Percentiles rank a stretch among this genome's conserved stretches.
phyloP scores from a whole-genome alignment of 2,797 vertebrate species.

The Merluccius polli region DNA sequence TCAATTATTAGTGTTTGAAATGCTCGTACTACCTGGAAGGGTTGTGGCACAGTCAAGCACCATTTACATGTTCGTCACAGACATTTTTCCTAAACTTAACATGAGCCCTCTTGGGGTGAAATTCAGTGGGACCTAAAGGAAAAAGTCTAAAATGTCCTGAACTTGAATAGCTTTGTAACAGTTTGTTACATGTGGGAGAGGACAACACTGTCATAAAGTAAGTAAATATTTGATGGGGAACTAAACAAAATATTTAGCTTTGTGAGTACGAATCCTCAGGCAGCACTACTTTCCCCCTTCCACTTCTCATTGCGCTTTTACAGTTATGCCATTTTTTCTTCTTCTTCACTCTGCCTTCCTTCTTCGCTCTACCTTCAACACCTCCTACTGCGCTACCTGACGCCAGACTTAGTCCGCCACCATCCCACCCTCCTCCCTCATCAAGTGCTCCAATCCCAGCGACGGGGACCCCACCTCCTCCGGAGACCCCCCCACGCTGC shows the following conservation, averaged over 20 bases:
- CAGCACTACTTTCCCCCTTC: neutral
- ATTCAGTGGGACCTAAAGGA: constrained; percentile 3
- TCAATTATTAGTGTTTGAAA: neutral
- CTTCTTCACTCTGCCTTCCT: neutral
- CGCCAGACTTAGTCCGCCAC: constrained; percentile 51
- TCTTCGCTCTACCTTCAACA: neutral
- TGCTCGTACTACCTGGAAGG: neutral
- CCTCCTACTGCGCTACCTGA: constrained; percentile 24
- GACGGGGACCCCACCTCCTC: constrained; percentile 54
- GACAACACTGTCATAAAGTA: neutral
- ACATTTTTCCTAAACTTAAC: constrained; percentile 26
- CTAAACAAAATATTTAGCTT: neutral
- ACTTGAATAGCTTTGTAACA: neutral
- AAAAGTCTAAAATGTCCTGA: neutral
- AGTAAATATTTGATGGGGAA: neutral
- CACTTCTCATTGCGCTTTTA: neutral
- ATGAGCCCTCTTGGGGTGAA: constrained; percentile 30
- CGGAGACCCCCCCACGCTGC: constrained; percentile 57
- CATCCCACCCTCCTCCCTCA: constrained; percentile 45
- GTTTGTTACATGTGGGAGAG: neutral
- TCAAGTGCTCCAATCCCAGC: constrained; percentile 47
- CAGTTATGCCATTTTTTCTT: neutral
- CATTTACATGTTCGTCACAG: constrained; percentile 18
- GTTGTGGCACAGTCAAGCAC: neutral
- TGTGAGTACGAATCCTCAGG: neutral